Conservation (phyloP, 2,113 vertebrate genomes). For the Gallinago media region DNA sequence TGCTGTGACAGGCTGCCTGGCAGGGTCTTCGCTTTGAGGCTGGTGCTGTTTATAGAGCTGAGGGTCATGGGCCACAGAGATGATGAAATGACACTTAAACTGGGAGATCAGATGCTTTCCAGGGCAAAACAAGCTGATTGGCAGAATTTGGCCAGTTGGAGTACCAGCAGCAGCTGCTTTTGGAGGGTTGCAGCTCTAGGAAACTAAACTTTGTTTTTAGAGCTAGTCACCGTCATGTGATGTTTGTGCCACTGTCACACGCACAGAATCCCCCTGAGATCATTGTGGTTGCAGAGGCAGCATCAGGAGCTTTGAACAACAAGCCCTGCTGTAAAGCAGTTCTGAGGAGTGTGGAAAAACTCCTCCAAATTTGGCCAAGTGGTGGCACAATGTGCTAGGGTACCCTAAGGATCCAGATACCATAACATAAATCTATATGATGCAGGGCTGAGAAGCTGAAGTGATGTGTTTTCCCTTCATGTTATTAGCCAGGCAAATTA, state of each 20-base stretch:
- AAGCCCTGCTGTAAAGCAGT: not conserved
- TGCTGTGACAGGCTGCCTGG: not conserved
- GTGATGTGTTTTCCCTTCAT: not conserved
- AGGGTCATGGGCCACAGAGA: not conserved
- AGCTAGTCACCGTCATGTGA: accelerated
- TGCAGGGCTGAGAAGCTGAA: not conserved
- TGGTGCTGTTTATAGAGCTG: not conserved
- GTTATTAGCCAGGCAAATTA: not conserved
- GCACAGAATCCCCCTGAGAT: accelerated
- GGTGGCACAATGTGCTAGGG: not conserved
- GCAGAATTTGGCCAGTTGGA: not conserved
- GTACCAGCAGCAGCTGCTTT: not conserved
- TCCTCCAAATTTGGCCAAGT: not conserved
- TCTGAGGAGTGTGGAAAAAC: not conserved
- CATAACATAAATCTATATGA: not conserved
- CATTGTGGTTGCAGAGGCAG: not conserved
- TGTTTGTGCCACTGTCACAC: not conserved
- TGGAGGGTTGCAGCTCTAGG: not conserved
- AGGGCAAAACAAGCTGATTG: not conserved
- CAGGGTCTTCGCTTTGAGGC: not conserved
- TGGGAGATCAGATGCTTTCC: not conserved
- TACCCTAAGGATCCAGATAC: not conserved
- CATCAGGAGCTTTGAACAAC: not conserved
- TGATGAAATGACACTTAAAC: not conserved
- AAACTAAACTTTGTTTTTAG: not conserved